Conservation (phyloP, 2,113 vertebrate genomes). For the Pogona vitticeps region DNA sequence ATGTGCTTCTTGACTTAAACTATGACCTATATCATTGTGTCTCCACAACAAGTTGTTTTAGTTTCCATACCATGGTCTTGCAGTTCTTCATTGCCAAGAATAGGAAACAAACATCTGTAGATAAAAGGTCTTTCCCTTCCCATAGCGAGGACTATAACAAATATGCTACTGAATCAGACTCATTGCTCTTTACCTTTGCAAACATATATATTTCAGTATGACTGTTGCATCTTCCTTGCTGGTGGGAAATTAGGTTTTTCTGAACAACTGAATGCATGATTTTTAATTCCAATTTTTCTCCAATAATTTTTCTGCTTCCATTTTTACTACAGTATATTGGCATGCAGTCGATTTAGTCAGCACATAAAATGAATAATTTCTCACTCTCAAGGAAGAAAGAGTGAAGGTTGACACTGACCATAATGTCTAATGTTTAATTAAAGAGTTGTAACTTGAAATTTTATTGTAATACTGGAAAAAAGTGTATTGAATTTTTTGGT, state of each 20-base stretch:
- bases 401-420: background rate
- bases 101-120: background rate
- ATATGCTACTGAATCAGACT: background rate
- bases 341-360: constrained; percentile 34
- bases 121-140: background rate
- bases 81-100: background rate
- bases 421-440: constrained; percentile 7
- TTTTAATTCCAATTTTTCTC: constrained; percentile 49
- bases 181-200: constrained; percentile 34
- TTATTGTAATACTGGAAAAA: background rate
- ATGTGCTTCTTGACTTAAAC: background rate
- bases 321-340: constrained; percentile 44
- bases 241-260: constrained; percentile 47
- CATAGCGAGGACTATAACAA: background rate
- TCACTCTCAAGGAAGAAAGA: background rate
- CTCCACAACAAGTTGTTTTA: background rate
- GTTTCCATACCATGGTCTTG: background rate
- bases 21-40: background rate
- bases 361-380: constrained; percentile 18
- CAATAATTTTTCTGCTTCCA: constrained; percentile 40
- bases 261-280: constrained; percentile 42
- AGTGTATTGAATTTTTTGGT: constrained; percentile 18
- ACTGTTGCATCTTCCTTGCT: constrained; percentile 15
- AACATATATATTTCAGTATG: constrained; percentile 37
- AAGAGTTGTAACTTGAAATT: constrained; percentile 26